Base-by-base conservation (phyloP, 2,888 invertebrate genomes). In the Athetis lepigone region DNA sequence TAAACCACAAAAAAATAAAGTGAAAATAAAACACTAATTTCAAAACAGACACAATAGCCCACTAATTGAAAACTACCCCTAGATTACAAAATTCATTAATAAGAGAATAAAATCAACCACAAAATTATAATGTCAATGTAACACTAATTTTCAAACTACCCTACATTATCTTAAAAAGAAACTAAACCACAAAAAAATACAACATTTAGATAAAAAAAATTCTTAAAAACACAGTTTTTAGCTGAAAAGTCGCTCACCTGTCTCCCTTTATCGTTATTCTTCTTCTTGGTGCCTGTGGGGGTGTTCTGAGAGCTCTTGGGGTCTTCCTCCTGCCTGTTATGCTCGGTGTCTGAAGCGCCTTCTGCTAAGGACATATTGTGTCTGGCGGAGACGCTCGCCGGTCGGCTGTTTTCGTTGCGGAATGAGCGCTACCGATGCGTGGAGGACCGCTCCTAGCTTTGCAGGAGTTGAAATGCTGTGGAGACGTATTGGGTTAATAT, bases 351-450 rank as follows among this genome's bases (percentile, higher is more conserved):
- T 57, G 94, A 94, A 68, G 87, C 87, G 72, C 89, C 94, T 90
- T 93, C 94, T 50, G 87, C 94, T 88, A 94, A 84, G 92, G 94
- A 94, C 94, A 94, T 94, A 90, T 88, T 85, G 86, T 85, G 88
- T 92, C 90, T 94, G 93, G 71, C 83, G 73, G 71, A 65, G 75
- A 80, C 89, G 83, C 68, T 78, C 84, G 84, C 61, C 52, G 74
- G 84, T 81, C 68, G 49, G 77, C 84, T 87, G 82, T 91, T 91
- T 91, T 92, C 90, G 88, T 90, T 82, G 73, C 67, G 70, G 80
- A 89, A 83, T 90, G 91, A 82, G 80, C 82, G 77, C 81, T 82
- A 87, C 67, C 86, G 82, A 90, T 81, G 87, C 93, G 92, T 93
- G 89, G 83, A 83, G 71, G 62, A 83, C 83, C 93, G 75, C 91